Evolutionary conservation across 1,140 invertebrate species (phyloP), one percentile per base, ranked within the genome.

Genomic region (Trichonephila clavipes): DNA sequence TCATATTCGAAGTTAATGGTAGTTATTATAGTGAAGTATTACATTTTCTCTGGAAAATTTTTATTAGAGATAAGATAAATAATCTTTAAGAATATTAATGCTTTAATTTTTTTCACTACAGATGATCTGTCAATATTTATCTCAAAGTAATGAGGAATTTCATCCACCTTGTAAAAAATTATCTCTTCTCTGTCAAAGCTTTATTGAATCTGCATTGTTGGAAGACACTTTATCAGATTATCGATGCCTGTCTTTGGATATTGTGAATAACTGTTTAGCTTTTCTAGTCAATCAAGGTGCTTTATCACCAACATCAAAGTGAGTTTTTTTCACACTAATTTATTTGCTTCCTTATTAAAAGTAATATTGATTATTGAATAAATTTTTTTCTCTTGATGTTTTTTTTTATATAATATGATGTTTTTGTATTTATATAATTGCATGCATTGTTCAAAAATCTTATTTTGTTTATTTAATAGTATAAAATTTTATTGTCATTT

Each of bases 211-310:
- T 64, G 77, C 87, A 4, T 44, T 94, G 10, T 14, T 83, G 6
- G 21, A 85, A 14, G 81, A 81, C 18, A n/a, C 62, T 59, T 69
- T 94, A 21, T 62, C 72, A n/a, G 93, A 94, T 44, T 94, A 90
- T 28, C 34, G 93, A 6, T 94, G 87, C 44, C 81, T 94, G 21
- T 94, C 93, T 66, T 61, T 94, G 51, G 93, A 94, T 85, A 94
- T 94, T 86, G 82, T 94, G 19, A 94, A 94, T 44, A 94, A 94
- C 34, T 94, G 93, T 28, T 61, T 94, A 18, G 12, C 88, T 62
- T 69, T 69, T 72, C 93, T 94, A 89, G 88, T 94, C 88, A 89
- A 59, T 72, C 44, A 90, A 85, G 40, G 62, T 64, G 93, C 93
- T 51, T 24, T 94, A 16, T 44, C 24, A 7, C 59, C 66, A 90